phyloP scores from a whole-genome alignment of 2,113 vertebrate genomes.

The Sylvietta virens region DNA sequence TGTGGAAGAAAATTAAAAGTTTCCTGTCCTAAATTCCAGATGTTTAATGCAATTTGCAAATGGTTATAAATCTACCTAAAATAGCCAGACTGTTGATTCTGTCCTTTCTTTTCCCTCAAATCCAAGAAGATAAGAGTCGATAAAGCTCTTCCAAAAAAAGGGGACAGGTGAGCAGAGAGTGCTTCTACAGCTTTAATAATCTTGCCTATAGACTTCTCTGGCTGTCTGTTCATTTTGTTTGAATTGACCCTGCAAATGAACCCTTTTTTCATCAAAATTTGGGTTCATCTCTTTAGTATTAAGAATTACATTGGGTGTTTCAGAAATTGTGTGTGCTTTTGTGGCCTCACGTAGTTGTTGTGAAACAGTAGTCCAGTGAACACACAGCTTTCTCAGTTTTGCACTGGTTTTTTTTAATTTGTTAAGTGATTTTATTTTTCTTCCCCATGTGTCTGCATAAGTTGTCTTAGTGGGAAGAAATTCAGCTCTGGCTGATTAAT shows the following conservation, averaged over 20 bases:
- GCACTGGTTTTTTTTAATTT: background rate
- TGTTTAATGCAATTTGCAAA: background rate
- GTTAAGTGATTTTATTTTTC: background rate
- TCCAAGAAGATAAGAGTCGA: background rate
- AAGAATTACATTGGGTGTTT: background rate
- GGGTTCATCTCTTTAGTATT: background rate
- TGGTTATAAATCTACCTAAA: background rate
- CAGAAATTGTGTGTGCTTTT: background rate
- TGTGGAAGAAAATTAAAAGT: slow-evolving; percentile 7
- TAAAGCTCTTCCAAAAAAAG: background rate
- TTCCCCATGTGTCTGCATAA: background rate
- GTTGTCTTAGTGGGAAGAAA: background rate
- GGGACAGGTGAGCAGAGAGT: background rate
- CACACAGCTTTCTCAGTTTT: background rate
- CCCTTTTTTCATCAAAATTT: background rate
- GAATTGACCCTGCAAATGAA: background rate
- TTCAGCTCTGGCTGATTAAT: background rate
- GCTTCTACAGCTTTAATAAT: background rate
- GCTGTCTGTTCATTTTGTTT: background rate
- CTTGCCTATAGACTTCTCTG: background rate
- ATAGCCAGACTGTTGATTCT: background rate
- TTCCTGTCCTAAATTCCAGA: background rate
- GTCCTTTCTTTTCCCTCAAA: background rate
- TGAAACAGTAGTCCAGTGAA: background rate
- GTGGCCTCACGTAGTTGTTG: background rate